A percentile compares a stretch with the other conserved stretches of the same genome.
Evolutionary conservation across 2,113 vertebrate genomes (phyloP).

Genomic region (Grammomys surdaster): DNA sequence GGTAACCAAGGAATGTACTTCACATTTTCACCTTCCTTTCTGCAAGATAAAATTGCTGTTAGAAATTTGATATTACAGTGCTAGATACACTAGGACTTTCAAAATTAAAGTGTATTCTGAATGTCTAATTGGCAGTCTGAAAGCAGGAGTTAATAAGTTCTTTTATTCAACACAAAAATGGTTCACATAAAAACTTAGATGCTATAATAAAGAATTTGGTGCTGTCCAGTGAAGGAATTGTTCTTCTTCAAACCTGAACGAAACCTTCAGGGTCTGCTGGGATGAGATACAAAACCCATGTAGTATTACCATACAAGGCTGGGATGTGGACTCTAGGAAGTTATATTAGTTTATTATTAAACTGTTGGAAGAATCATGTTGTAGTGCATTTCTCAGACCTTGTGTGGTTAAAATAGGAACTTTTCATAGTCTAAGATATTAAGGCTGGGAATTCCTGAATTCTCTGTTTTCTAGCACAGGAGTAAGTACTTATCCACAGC

Average conservation of each 20-base stretch:
- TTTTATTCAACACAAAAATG: background rate
- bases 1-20: slow-evolving; percentile 61
- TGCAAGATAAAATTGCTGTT: slow-evolving; percentile 61
- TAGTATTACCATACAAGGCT: slow-evolving; percentile 48
- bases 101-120: slow-evolving; percentile 37
- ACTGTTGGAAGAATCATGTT: background rate
- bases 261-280: slow-evolving; percentile 68
- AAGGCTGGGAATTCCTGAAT: slow-evolving; percentile 16
- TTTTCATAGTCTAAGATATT: background rate
- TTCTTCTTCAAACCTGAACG: background rate
- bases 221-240: slow-evolving; percentile 12
- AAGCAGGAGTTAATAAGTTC: background rate
- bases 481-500: background rate
- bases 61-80: slow-evolving; percentile 51
- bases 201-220: slow-evolving; percentile 34
- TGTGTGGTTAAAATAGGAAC: slow-evolving; percentile 67
- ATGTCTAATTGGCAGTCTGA: slow-evolving; percentile 49
- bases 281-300: slow-evolving; percentile 35
- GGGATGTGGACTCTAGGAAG: slow-evolving; percentile 55
- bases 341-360: slow-evolving; percentile 45
- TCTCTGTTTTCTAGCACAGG: background rate
- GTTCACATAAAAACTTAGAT: background rate
- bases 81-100: slow-evolving; percentile 57
- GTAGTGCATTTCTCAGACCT: slow-evolving; percentile 62
- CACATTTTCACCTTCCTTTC: slow-evolving; percentile 29